phyloP scores from a whole-genome alignment of 1,140 invertebrate species.

The Papilio polytes region DNA sequence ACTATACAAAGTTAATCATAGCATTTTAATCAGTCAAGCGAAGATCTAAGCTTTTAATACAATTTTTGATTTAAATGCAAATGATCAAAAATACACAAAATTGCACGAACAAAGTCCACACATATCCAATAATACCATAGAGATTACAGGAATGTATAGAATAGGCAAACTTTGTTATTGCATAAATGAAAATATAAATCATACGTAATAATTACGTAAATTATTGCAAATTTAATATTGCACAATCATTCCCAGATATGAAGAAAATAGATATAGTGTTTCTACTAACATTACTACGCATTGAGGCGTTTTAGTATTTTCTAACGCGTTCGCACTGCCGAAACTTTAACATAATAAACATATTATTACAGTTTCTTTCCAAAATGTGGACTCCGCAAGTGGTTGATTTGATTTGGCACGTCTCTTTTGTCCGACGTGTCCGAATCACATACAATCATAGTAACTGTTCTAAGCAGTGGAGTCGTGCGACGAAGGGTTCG shows the following conservation, averaged over 20 bases:
- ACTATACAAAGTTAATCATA: conserved; percentile 56
- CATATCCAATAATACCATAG: conserved; percentile 6
- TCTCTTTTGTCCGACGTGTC: neutral
- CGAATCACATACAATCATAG: neutral
- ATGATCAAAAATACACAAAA: neutral
- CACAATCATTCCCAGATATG: conserved; percentile 39
- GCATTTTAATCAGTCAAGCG: conserved; percentile 56
- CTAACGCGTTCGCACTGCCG: neutral
- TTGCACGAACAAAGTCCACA: conserved; percentile 25
- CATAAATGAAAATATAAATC: neutral
- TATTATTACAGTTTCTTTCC: too few species aligned
- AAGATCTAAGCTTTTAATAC: conserved; percentile 39
- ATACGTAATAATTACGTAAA: conserved; percentile 34
- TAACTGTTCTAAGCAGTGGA: conserved; percentile 68
- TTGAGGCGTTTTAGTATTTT: neutral
- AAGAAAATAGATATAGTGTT: conserved; percentile 4
- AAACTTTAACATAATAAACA: neutral
- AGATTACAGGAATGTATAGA: conserved; percentile 13
- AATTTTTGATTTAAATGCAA: conserved; percentile 10
- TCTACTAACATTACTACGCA: neutral
- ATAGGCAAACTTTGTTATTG: conserved; percentile 2
- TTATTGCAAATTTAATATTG: conserved; percentile 46
- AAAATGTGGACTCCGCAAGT: neutral
- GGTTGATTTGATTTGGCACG: neutral
- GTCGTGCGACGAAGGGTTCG: conserved; percentile 76